A percentile compares a stretch with the other conserved stretches of the same genome.
These are phyloP conservation scores for Galerucella nymphaeae DNA, from an alignment of 2,888 invertebrate genomes.

Conservation along the genomic window DNA sequence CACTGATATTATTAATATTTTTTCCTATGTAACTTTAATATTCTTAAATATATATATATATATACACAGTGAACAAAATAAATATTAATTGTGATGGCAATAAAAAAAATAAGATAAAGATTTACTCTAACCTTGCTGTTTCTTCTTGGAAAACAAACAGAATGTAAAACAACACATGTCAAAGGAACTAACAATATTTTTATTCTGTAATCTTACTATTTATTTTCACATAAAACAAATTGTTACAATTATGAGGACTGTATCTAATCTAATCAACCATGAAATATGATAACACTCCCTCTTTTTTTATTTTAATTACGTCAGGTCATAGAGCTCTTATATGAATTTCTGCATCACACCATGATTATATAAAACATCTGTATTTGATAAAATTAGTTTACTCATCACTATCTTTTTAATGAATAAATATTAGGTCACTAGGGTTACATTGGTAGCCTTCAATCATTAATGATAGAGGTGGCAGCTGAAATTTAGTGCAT, in stretches of 20 bases:
- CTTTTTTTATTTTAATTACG: background rate
- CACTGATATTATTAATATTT: background rate
- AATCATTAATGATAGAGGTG: background rate
- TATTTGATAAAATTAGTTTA: background rate
- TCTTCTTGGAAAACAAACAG: slow-evolving; percentile 14
- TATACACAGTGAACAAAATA: background rate
- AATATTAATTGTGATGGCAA: background rate
- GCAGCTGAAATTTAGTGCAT: too few relatives aligned
- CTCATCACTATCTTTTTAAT: too few relatives aligned
- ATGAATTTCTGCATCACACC: background rate
- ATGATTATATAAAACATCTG: background rate
- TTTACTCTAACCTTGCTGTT: slow-evolving; percentile 21
- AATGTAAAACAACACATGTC: slow-evolving; percentile 27
- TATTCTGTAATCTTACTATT: background rate
- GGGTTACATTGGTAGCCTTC: too few relatives aligned
- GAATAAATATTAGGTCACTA: too few relatives aligned
- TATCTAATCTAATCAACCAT: slow-evolving; percentile 29
- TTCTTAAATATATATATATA: background rate
- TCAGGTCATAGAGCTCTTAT: background rate
- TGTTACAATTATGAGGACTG: background rate
- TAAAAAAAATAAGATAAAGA: background rate
- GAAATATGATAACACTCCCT: slow-evolving; percentile 9
- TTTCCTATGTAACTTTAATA: background rate
- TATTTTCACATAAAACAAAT: slow-evolving; percentile 16
- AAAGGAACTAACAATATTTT: background rate